These are phyloP conservation scores for Chrysolina haemoptera DNA, from an alignment of 2,888 invertebrate species.

Conservation along the genomic window DNA sequence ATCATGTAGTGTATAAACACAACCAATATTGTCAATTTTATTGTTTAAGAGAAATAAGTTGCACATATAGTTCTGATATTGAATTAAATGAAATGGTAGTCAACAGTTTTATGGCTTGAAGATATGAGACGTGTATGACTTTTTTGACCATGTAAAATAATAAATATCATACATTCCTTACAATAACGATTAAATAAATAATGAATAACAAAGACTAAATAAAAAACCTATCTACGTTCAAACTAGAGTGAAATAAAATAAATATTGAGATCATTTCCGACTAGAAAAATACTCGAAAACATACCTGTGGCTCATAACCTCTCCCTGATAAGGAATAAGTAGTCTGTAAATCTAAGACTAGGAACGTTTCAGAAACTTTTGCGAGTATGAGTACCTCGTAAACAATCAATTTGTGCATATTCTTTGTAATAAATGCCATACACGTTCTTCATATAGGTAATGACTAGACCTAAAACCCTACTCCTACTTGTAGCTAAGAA, in stretches of 20 bases:
- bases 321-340: slow-evolving; percentile 31
- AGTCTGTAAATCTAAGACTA: slow-evolving; percentile 56
- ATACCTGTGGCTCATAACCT: slow-evolving; percentile 2
- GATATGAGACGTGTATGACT: too few relatives aligned
- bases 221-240: background rate
- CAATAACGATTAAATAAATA: background rate
- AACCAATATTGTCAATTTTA: too few relatives aligned
- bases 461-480: slow-evolving; percentile 62
- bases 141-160: too few relatives aligned
- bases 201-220: background rate
- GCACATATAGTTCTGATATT: too few relatives aligned
- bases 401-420: slow-evolving; percentile 43
- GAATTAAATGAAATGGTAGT: too few relatives aligned
- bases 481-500: slow-evolving; percentile 65
- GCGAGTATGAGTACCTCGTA: slow-evolving; percentile 58
- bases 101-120: too few relatives aligned
- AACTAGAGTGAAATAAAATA: background rate
- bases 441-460: slow-evolving; percentile 59
- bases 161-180: too few relatives aligned
- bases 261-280: slow-evolving; percentile 15
- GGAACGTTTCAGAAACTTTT: slow-evolving; percentile 50
- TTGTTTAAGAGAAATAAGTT: too few relatives aligned
- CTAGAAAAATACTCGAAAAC: background rate
- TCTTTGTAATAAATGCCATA: slow-evolving; percentile 59
- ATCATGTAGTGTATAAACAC: too few relatives aligned